These are phyloP conservation scores for Drosophila athabasca DNA, from an alignment of 1,140 invertebrate genomes.

Conservation along the genomic window DNA sequence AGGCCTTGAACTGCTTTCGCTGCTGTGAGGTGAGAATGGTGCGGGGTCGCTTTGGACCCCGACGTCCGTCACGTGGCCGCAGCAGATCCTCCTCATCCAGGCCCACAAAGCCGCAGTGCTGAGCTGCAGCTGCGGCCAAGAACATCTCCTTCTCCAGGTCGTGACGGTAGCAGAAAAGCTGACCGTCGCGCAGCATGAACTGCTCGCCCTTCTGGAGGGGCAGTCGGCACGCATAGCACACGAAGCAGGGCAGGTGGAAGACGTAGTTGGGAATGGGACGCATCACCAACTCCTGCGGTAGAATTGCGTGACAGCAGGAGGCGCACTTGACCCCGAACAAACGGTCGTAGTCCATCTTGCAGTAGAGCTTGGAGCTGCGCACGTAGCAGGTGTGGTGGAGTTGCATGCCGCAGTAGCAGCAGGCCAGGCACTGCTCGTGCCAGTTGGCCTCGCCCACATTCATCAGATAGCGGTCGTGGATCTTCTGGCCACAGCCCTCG, in stretches of 20 bases:
- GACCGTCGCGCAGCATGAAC: conserved; percentile 95
- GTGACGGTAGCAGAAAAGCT: conserved; percentile 93
- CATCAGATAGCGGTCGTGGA: conserved; percentile 96
- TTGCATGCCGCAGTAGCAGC: conserved; percentile 93
- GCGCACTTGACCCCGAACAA: conserved; percentile 97
- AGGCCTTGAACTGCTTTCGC: conserved; percentile 98
- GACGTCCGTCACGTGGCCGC: conserved; percentile 91
- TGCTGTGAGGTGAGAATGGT: conserved; percentile 99
- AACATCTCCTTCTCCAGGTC: conserved; percentile 97
- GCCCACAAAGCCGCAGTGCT: conserved; percentile 86
- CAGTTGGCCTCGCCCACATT: conserved; percentile 95
- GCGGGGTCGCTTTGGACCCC: conserved; percentile 97
- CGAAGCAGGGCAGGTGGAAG: conserved; percentile 96
- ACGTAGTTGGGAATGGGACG: conserved; percentile 89
- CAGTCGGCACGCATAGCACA: conserved; percentile 95
- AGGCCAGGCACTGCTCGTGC: conserved; percentile 96
- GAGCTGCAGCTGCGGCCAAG: conserved; percentile 86
- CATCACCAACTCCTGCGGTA: conserved; percentile 97
- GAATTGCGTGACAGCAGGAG: conserved; percentile 93
- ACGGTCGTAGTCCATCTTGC: conserved; percentile 96
- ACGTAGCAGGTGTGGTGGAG: conserved; percentile 95
- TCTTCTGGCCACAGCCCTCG: conserved; percentile 95
- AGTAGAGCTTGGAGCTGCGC: conserved; percentile 96
- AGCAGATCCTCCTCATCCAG: conserved; percentile 91
- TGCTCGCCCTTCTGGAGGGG: conserved; percentile 97